Evolutionary conservation across 2,797 vertebrate genomes (phyloP).

Genomic region (Syndactyla subalaris): DNA sequence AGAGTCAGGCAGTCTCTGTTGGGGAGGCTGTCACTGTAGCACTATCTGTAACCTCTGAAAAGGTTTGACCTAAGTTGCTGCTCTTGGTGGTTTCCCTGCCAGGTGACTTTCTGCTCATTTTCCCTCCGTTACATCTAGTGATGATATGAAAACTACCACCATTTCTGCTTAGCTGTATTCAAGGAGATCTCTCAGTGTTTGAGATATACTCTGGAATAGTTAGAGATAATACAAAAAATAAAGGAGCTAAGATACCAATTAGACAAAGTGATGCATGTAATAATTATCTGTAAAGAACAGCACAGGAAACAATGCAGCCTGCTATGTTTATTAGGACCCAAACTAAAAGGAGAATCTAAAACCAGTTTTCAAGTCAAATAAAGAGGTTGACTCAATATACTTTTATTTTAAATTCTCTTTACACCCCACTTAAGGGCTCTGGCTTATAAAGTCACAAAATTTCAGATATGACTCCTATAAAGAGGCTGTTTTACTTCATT

Average conservation of each 20-base stretch:
- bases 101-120: rapidly evolving
- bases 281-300: slow-evolving; percentile 7
- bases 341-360: not conserved
- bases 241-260: not conserved
- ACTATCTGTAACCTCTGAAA: not conserved
- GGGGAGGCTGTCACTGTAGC: not conserved
- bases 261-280: not conserved
- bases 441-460: not conserved
- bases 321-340: not conserved
- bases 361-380: slow-evolving; percentile 10
- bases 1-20: not conserved
- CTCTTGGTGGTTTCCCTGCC: not conserved
- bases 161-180: not conserved
- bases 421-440: not conserved
- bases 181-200: not conserved
- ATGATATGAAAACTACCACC: not conserved
- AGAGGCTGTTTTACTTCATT: not conserved
- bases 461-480: not conserved
- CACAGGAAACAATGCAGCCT: not conserved
- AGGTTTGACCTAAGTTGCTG: not conserved
- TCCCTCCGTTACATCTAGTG: not conserved
- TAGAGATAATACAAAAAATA: not conserved
- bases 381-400: not conserved
- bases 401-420: not conserved
- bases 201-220: not conserved